Base-by-base conservation (phyloP, 2,797 vertebrate species). In the Mus caroli region DNA sequence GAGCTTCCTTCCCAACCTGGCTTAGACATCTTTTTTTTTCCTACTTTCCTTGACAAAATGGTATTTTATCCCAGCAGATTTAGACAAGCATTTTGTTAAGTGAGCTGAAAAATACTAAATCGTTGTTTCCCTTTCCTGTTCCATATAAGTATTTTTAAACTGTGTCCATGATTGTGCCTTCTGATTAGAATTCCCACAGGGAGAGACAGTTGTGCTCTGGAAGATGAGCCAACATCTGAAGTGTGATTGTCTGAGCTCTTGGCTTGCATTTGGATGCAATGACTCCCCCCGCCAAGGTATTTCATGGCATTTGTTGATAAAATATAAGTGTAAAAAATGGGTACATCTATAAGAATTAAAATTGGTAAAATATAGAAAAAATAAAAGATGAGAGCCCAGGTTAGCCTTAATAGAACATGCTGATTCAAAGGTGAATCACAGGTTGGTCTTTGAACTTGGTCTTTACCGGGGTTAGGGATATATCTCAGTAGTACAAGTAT, bases 61-160 rank as follows among this genome's bases (percentile, higher is more conserved):
- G 7, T 50, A 62, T 91, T 80, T 92, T 43, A 76, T 76, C 43
- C 56, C 31, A 78, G 79, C 67, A 88, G 69, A 78, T 56, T 62
- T 91, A 92, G 69, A 78, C 34, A 67, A 60, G 15, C 26, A 50
- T 92, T 71, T 58, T 56, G 34, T 69, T 95, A 37, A 88, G n/a
- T 52, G 46, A 94, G 34, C 86, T 62, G 46, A 73, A 94, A 80
- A 60, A 89, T 11, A 56, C 28, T 67, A 84, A 43, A 56, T 78
- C n/a, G 5, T 86, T 26, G 5, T 71, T 91, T 93, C 80, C 77
- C 56, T 90, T 73, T 84, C 88, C 77, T 92, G 7, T 93, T 19
- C 71, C 31, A 26, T 77, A 14, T 13, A 76, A 58, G 71, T 26
- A 31, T 73, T 40, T 52, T 79, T 75, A 60, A 52, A 52, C 28